Evolutionary conservation across 2,797 vertebrate species (phyloP).

Genomic region (Acrocephalus scirpaceus): DNA sequence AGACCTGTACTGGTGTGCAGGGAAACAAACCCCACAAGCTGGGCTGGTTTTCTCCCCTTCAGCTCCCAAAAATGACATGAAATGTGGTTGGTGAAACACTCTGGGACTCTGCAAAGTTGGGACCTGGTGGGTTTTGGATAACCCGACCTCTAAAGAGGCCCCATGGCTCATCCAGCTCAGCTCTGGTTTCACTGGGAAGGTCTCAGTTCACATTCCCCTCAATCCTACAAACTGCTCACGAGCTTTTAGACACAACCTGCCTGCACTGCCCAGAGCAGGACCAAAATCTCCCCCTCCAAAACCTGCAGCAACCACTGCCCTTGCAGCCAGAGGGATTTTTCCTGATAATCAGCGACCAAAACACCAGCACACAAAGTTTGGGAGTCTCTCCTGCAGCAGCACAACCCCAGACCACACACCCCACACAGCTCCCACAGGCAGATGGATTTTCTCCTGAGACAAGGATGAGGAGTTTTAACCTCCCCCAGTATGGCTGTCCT

Average conservation of each 20-base stretch:
- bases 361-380: neutral
- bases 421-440: neutral
- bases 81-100: neutral
- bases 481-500: neutral
- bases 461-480: neutral
- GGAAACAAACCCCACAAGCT: neutral
- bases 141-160: neutral
- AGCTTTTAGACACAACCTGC: neutral
- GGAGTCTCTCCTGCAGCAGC: neutral
- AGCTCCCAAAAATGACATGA: neutral
- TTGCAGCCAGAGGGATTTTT: neutral
- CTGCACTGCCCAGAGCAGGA: neutral
- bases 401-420: neutral
- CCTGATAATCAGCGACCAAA: neutral
- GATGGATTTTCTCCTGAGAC: neutral
- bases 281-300: neutral
- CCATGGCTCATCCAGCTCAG: neutral
- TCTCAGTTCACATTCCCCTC: neutral
- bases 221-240: neutral
- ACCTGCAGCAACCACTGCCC: neutral
- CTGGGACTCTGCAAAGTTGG: accelerated
- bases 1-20: neutral
- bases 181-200: neutral
- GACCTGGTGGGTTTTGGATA: neutral
- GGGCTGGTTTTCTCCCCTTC: accelerated